Evolutionary conservation across 2,797 vertebrate genomes (phyloP), one percentile per base, ranked within the genome.

Genomic region (Diplodus puntazzo): DNA sequence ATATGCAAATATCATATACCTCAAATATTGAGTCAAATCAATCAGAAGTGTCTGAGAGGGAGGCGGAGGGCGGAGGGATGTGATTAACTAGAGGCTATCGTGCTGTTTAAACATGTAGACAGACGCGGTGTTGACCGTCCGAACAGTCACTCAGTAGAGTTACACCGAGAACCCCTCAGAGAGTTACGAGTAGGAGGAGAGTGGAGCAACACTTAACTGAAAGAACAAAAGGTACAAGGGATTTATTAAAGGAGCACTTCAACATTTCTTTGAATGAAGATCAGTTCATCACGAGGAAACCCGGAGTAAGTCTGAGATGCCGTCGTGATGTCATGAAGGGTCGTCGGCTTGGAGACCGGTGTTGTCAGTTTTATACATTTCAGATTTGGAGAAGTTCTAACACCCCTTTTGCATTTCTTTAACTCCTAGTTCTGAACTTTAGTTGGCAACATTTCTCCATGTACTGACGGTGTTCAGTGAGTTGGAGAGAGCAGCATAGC

Each of bases 121-220:
- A 8, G 30, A 34, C 45, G 57, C 23, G 7, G 18, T 2, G 34
- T 46, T 57, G 45, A 64, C 11, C 30, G 53, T 78, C 55, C 64
- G 75, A 60, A 66, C 78, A 70, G 74, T 79, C 81, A 86, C 70
- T 87, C 75, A 74, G 76, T 68, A 80, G 62, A 72, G 76, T 50
- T 18, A 65, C 52, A 53, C 52, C 0, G 2, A 68, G 55, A 64
- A 23, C 78, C 53, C 69, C 46, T 25, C 23, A 7, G 65, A 73
- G 67, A 75, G 70, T 57, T 76, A 63, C 30, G 70, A 70, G 69
- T 2, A 4, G n/a, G 16, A 65, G 16, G 42, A 46, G 57, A 14
- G 13, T 13, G 7, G 48, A 7, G 20, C n/a, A 25, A 17, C 16
- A 20, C 11, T 34, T 34, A 7, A 5, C 11, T 11, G 12, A 39